A percentile compares a stretch with the other conserved stretches of the same genome.
Conservation (phyloP, 2,888 invertebrate genomes). For the Metopia argyrocephala region DNA sequence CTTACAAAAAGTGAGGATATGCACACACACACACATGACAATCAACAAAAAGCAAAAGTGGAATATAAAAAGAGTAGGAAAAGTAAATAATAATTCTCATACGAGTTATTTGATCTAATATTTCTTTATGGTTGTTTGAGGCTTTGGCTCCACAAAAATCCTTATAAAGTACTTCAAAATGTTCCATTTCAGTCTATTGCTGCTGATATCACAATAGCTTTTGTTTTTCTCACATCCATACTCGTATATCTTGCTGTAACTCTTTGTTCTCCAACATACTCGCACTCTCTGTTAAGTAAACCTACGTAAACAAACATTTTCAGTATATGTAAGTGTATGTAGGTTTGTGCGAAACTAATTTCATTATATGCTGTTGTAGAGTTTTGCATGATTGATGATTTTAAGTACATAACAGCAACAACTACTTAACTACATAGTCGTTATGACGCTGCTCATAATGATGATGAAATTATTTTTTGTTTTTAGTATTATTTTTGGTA, state of each 20-base stretch:
- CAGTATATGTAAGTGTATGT: not conserved
- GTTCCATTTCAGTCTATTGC: not conserved
- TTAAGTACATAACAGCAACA: constrained; percentile 59
- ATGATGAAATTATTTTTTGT: constrained; percentile 6
- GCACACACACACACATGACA: not conserved
- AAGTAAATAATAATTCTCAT: too few species aligned
- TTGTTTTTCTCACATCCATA: too few species aligned
- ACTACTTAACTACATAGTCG: not conserved
- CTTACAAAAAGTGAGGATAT: not conserved
- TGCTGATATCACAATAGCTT: too few species aligned
- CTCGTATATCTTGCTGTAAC: too few species aligned
- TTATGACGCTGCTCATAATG: not conserved
- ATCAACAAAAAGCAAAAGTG: not conserved
- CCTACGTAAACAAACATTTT: constrained; percentile 19
- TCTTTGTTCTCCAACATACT: too few species aligned
- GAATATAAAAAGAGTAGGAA: not conserved
- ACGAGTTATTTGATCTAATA: not conserved
- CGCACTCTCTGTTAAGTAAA: not conserved
- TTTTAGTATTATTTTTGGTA: not conserved
- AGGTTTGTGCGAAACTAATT: constrained; percentile 26
- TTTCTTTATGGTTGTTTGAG: too few species aligned
- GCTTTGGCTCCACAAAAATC: too few species aligned
- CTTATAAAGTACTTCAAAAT: too few species aligned
- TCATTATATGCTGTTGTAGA: constrained; percentile 33
- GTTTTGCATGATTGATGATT: constrained; percentile 55